Evolutionary conservation across 2,113 vertebrate species (phyloP).

Genomic region (Chamaetylas fuelleborni): DNA sequence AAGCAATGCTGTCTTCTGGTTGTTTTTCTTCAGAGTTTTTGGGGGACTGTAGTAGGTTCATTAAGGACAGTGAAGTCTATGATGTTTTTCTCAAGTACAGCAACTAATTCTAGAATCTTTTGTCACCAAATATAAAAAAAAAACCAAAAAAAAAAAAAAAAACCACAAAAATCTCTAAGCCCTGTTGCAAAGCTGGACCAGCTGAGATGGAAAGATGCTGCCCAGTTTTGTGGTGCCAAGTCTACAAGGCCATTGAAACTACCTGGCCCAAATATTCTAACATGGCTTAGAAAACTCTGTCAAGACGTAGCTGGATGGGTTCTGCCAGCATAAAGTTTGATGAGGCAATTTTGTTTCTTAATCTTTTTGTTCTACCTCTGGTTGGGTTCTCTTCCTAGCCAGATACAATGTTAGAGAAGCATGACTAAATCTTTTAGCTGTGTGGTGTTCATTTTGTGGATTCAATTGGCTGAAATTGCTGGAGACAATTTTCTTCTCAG

Average conservation of each 20-base stretch:
- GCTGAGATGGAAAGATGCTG: background rate
- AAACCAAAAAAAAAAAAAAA: too few species aligned
- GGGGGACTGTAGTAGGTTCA: background rate
- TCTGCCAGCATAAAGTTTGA: background rate
- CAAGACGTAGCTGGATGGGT: background rate
- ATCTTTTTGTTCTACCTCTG: background rate
- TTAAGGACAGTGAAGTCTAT: background rate
- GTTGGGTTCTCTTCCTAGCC: background rate
- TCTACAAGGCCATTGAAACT: background rate
- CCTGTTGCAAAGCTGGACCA: background rate
- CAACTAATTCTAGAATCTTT: background rate
- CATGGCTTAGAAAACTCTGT: background rate
- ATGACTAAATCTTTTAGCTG: background rate
- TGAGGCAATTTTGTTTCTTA: background rate
- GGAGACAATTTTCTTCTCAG: background rate
- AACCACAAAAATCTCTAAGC: background rate
- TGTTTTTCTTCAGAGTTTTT: background rate
- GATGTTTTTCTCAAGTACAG: background rate
- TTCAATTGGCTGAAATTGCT: background rate
- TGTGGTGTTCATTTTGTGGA: background rate
- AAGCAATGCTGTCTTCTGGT: background rate
- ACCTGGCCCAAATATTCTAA: background rate
- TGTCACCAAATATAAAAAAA: background rate
- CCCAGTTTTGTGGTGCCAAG: background rate
- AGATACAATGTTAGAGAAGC: background rate